Percentiles rank a stretch among this genome's conserved stretches.
Conservation (phyloP, 1,140 invertebrate genomes). For the Notospermus geniculatus region DNA sequence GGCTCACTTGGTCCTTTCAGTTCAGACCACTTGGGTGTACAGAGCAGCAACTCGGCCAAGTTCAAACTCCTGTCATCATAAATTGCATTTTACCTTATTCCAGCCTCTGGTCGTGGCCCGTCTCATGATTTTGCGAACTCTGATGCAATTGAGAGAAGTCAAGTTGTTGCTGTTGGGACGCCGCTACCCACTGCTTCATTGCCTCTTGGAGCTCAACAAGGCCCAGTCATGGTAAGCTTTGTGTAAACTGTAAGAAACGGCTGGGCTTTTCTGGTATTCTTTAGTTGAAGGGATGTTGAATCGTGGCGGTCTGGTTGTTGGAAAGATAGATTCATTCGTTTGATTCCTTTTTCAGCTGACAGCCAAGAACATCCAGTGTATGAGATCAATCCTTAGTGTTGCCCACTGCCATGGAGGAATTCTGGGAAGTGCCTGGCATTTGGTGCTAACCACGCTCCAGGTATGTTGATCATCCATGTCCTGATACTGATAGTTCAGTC, state of each 20-base stretch:
- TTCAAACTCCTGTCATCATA: too few relatives aligned
- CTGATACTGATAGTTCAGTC: too few relatives aligned
- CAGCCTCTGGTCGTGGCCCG: too few relatives aligned
- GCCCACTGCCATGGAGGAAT: constrained; percentile 91
- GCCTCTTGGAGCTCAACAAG: constrained; percentile 71
- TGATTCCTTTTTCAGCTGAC: constrained; percentile 66
- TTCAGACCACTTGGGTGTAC: too few relatives aligned
- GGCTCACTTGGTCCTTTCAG: too few relatives aligned
- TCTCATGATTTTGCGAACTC: constrained; percentile 12
- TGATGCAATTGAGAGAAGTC: constrained; percentile 59
- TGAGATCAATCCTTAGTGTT: constrained; percentile 82
- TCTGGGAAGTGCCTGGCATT: constrained; percentile 89
- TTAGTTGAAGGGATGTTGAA: background rate
- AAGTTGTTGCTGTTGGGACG: constrained; percentile 88
- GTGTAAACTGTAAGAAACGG: too few relatives aligned
- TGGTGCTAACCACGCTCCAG: constrained; percentile 88
- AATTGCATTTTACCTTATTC: too few relatives aligned
- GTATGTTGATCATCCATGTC: too few relatives aligned
- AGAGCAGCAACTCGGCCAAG: too few relatives aligned
- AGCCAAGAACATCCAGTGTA: constrained; percentile 94
- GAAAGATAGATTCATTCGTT: background rate
- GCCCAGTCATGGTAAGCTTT: constrained; percentile 84
- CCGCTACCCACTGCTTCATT: constrained; percentile 79
- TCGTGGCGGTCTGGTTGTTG: too few relatives aligned
- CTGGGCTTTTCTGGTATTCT: background rate